A percentile compares a stretch with the other conserved stretches of the same genome.
Evolutionary conservation across 2,888 invertebrate species (phyloP).

Genomic region (Caenorhabditis parvicauda): DNA sequence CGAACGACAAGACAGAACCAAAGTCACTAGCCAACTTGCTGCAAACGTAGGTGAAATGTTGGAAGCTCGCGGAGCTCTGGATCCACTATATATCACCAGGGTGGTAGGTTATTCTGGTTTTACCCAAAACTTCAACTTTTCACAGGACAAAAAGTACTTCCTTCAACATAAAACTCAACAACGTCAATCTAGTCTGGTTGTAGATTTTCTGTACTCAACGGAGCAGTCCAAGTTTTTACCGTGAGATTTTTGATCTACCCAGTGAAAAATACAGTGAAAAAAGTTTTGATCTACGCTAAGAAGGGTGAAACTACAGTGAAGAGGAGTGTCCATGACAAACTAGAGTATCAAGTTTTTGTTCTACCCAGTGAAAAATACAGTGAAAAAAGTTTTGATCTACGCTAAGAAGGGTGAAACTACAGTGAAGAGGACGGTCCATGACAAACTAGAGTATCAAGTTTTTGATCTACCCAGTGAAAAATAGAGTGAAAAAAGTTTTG

Average conservation of each 20-base stretch:
- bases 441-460: no score
- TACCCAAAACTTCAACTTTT: slow-evolving; percentile 2
- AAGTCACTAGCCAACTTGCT: slow-evolving; percentile 18
- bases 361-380: not conserved
- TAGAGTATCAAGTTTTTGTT: no score
- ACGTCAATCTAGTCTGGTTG: slow-evolving; percentile 16
- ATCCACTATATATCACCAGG: slow-evolving; percentile 20
- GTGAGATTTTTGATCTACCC: slow-evolving; percentile 2
- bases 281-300: not conserved
- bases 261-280: not conserved
- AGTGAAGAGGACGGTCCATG: no score
- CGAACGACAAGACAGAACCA: slow-evolving; percentile 22
- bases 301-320: not conserved
- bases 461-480: not conserved
- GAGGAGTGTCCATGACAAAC: no score
- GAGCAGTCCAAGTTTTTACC: slow-evolving; percentile 18
- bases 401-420: not conserved
- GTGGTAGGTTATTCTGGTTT: slow-evolving; percentile 18
- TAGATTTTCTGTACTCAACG: slow-evolving; percentile 30
- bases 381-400: not conserved
- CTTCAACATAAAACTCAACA: slow-evolving; percentile 27
- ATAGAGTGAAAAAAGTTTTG: not conserved
- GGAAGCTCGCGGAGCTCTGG: slow-evolving; percentile 13
- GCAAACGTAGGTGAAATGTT: slow-evolving; percentile 24
- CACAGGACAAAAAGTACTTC: slow-evolving; percentile 28